Base-by-base conservation (phyloP, 1,140 invertebrate genomes). In the Sycobia sp. region DNA sequence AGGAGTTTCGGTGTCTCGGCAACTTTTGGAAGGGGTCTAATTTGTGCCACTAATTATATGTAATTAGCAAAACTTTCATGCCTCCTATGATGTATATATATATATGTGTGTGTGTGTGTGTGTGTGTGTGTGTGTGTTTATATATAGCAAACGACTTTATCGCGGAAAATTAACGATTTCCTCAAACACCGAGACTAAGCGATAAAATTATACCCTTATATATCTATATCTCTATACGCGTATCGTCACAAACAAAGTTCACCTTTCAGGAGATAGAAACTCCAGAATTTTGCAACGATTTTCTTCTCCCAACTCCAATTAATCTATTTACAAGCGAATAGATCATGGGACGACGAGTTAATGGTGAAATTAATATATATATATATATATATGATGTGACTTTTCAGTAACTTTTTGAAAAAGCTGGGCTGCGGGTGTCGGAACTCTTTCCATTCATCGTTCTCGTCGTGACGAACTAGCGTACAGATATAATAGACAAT, bases 141-240 rank as follows among this genome's bases (percentile, higher is more conserved):
- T n/a, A 11, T n/a, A 14, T 5, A n/a, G 27, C 22, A 38, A 49
- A 25, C 32, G 36, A 32, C n/a, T 60, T 51, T 46, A 14, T 29
- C 25, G 18, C 18, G 16, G 20, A 38, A 41, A 51, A 51, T 51
- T 29, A 50, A 60, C 18, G 36, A 60, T 41, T 60, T 41, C 47
- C 47, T 60, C 18, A 20, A 8, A 41, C 3, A n/a, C n/a, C 23
- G 20, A 50, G 41, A n/a, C n/a, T 13, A 20, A 16, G 16, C 25
- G 36, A 16, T 29, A 41, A 47, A 47, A 58, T 47, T 47, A 34
- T 14, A n/a, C n/a, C n/a, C n/a, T 32, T 22, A 32, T 39, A 38
- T n/a, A n/a, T n/a, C n/a, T n/a, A n/a, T n/a, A n/a, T n/a, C n/a
- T n/a, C n/a, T n/a, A n/a, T n/a, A n/a, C n/a, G n/a, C 32, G 14